Evolutionary conservation across 2,113 vertebrate genomes (phyloP), one percentile per base, ranked within the genome.

Genomic region (Dipodomys ordii): DNA sequence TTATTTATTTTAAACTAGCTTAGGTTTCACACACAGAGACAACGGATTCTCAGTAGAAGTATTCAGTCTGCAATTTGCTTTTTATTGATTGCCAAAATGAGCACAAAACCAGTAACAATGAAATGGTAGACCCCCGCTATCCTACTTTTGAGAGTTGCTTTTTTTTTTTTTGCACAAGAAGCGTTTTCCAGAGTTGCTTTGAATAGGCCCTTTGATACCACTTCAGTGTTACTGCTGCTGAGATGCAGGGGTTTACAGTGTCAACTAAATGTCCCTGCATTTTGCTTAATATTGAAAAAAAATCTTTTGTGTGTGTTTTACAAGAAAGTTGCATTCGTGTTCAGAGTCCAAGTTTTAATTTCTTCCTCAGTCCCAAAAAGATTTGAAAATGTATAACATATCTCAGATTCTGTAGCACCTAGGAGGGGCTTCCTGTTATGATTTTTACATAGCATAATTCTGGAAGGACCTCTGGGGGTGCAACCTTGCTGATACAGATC

Each of bases 121-220:
- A 92, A 93, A 88, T 80, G 81, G 84, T 10, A 74, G 86, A 90
- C 73, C 62, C 35, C 72, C 85, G 79, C 39, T 93, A 74, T 65
- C 73, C 60, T 83, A 81, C 49, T 84, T 25, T 73, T 13, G 53
- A 57, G 95, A 89, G 78, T 53, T 93, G 80, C 46, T 65, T 39
- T 39, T 94, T 93, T 94, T 93, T 93, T 78, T 80, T 57, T 64
- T 64, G 88, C 90, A 84, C 35, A 85, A 91, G 81, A 92, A 93
- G 91, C 67, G 46, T 94, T 97, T 97, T 96, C 89, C 3, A 3
- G 87, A 94, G 69, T 80, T 95, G 60, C 94, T 94, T 64, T 91
- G 87, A 96, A 94, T 95, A 57, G 93, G 84, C 25, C 96, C 93
- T 95, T 74, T 85, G 93, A 93, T 2, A 93, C 81, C 84, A 94